Evolutionary conservation across 1,140 invertebrate species (phyloP), one percentile per base, ranked within the genome.

Genomic region (Brachystomella parvula): DNA sequence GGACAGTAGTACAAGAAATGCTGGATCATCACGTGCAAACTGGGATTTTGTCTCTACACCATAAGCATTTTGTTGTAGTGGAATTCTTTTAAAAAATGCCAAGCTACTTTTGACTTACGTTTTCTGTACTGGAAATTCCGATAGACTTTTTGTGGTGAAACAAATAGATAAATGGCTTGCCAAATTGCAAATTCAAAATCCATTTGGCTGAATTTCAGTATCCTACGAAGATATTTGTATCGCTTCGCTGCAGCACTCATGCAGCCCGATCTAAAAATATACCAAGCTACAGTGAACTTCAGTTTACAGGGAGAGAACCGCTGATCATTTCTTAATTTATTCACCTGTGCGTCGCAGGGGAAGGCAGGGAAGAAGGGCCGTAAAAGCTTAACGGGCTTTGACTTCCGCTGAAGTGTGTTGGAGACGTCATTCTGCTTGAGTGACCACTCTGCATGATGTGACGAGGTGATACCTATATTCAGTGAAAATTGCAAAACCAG

Each of bases 151-250:
- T 98, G 93, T 29, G 96, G 96, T 0, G 93, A 83, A 63, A 90
- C 83, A 79, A 99, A 94, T 60, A 99, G 81, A 79, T 96, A 97
- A 0, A 96, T 80, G 92, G 98, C 98, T 85, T 99, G 96, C 96
- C 96, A 99, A 15, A 90, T 81, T 1, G 96, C 96, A 83, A 96
- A 99, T 78, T 99, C 94, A 82, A 99, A 99, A 79, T 99, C 96
- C 96, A 99, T 99, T 81, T 98, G 96, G 75, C 92, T 85, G 76
- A 94, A 95, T 79, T 95, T 93, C 29, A 97, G 83, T 39, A 99
- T 78, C 74, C 94, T 84, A 72, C 92, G 81, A 39, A 98, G 79
- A 79, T 94, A 98, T 82, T 94, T 94, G 76, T 92, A 92, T 73
- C 92, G 83, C 81, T 96, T 97, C 2, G 90, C 89, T 57, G 91